Evolutionary conservation across 37 sponge, comb jelly and placozoan species (phyloP).

Genomic region (Mnemiopsis leidyi): DNA sequence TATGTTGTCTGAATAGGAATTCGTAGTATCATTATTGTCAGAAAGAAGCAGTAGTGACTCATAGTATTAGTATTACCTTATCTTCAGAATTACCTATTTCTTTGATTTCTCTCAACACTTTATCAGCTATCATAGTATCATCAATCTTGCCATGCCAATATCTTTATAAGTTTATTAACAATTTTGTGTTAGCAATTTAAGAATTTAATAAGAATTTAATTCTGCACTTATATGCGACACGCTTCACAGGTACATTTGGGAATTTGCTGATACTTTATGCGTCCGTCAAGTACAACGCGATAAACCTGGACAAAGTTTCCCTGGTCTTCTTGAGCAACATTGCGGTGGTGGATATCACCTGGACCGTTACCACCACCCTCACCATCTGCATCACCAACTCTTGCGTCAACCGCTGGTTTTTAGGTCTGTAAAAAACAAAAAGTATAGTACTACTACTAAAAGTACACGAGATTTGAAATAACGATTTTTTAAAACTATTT

Average conservation of each 20-base stretch:
- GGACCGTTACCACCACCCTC: constrained; percentile 41
- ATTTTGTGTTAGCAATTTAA: too few relatives aligned
- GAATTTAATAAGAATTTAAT: too few relatives aligned
- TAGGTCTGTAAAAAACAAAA: too few relatives aligned
- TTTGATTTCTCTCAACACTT: neutral
- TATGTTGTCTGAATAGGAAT: neutral
- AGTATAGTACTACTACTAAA: too few relatives aligned
- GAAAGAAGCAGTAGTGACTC: neutral
- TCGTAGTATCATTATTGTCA: neutral
- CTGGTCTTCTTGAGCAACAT: constrained; percentile 42
- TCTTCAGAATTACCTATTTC: neutral
- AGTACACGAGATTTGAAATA: too few relatives aligned
- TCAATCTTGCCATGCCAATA: too few relatives aligned
- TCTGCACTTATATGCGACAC: too few relatives aligned
- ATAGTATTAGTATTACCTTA: neutral
- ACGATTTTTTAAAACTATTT: too few relatives aligned
- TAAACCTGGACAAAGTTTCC: constrained; percentile 33
- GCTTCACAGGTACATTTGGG: constrained; percentile 21
- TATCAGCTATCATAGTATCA: neutral
- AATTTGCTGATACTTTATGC: constrained; percentile 30
- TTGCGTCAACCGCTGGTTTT: neutral
- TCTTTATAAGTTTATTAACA: too few relatives aligned
- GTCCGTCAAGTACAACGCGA: constrained; percentile 16
- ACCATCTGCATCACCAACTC: constrained; percentile 24
- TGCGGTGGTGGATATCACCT: constrained; percentile 4